A percentile compares a stretch with the other conserved stretches of the same genome.
phyloP scores from a whole-genome alignment of 2,113 vertebrate species.

The Gallinago paraguaiae region DNA sequence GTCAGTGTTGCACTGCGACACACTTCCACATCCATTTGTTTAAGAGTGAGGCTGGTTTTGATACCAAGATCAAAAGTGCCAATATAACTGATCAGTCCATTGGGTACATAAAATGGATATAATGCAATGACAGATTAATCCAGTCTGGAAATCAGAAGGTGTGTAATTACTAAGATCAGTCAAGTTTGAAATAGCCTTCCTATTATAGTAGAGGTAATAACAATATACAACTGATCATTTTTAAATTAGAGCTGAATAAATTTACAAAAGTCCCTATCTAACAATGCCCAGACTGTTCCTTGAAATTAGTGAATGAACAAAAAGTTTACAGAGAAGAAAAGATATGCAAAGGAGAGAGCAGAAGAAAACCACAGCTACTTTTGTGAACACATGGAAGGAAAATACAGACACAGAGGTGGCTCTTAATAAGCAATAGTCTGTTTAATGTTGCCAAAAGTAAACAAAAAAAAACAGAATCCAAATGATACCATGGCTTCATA shows the following conservation, averaged over 20 bases:
- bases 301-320: not conserved
- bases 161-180: not conserved
- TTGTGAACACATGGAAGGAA: not conserved
- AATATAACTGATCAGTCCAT: not conserved
- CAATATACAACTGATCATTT: not conserved
- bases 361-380: not conserved
- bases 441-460: not conserved
- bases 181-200: constrained; percentile 21
- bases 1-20: not conserved
- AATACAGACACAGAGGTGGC: not conserved
- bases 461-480: not conserved
- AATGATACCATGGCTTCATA: not conserved
- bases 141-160: not conserved
- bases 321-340: not conserved
- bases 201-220: not conserved
- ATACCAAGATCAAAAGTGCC: not conserved
- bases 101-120: not conserved
- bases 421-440: not conserved
- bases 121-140: not conserved
- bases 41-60: not conserved
- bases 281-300: not conserved
- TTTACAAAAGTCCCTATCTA: not conserved
- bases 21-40: not conserved
- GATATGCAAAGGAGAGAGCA: not conserved
- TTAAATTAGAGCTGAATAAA: not conserved